Percentiles rank a stretch among this genome's conserved stretches.
Conservation (phyloP, 2,113 vertebrate genomes). For the Poecilia latipinna region DNA sequence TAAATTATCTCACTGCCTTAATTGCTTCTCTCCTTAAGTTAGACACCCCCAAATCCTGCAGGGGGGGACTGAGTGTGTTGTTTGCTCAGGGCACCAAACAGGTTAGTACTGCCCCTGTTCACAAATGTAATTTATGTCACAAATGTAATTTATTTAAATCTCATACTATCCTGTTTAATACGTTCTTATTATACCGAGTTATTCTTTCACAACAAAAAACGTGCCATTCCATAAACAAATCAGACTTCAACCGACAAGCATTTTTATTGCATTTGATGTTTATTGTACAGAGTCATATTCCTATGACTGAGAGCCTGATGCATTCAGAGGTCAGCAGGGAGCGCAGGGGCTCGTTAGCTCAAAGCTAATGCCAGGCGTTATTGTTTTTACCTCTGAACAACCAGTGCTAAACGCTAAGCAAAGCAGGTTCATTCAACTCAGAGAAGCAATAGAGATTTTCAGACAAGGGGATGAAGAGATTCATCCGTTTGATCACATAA, state of each 20-base stretch:
- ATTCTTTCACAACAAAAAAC: not conserved
- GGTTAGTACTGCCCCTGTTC: no score
- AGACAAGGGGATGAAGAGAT: not conserved
- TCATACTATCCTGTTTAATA: no score
- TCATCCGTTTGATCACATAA: not conserved
- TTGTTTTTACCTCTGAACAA: slow-evolving; percentile 16
- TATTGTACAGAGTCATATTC: slow-evolving; percentile 1
- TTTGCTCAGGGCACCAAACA: no score
- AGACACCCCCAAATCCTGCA: no score
- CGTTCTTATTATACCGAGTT: not conserved
- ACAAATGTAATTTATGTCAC: no score
- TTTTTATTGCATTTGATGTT: slow-evolving; percentile 52
- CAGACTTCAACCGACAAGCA: slow-evolving; percentile 18
- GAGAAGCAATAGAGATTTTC: not conserved
- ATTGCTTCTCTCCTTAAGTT: no score
- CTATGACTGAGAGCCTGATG: slow-evolving; percentile 12
- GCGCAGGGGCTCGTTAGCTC: slow-evolving; percentile 9
- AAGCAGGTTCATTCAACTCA: not conserved
- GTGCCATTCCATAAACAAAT: slow-evolving; percentile 9
- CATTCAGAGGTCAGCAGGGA: not conserved
- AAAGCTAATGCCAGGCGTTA: slow-evolving; percentile 14
- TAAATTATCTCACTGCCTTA: no score
- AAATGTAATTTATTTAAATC: no score
- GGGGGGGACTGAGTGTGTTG: no score
- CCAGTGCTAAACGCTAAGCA: not conserved